Evolutionary conservation across 2,113 vertebrate genomes (phyloP), one percentile per base, ranked within the genome.

Genomic region (Astatotilapia flaviijosephi): DNA sequence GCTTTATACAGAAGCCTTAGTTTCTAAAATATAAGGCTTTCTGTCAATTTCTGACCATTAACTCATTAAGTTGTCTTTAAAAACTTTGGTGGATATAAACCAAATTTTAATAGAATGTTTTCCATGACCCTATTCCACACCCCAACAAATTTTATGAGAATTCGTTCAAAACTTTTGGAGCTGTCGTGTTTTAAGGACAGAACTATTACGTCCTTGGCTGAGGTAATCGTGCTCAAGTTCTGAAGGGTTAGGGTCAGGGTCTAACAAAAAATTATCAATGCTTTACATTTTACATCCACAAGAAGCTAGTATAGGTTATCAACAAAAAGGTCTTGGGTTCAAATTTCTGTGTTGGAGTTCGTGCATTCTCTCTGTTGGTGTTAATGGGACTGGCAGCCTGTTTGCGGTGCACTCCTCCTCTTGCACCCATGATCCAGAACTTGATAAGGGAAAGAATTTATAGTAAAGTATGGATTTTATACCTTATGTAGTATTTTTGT

Each of bases 201-300:
- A 40, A 68, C 19, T 40, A 68, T 68, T 21, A 68, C 1, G 2
- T 40, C n/a, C 6, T 68, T 68, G 35, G 0, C n/a, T 37, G 35
- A 68, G 33, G 62, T 68, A 75, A 47, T 1, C 0, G 3, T 75
- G 2, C 9, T 75, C 23, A 0, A 47, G 65, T 42, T 42, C n/a
- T 70, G 62, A 42, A 8, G 35, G n/a, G 12, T 23, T 21, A 40
- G n/a, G 28, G 9, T 33, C 2, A 33, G 28, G 56, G 28, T 13
- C n/a, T 40, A 35, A 68, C 19, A 68, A 40, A 2, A 68, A 42
- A 42, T 2, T 0, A 70, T 15, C 40, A 42, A 0, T 45, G 0
- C 65, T 26, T 73, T 26, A 17, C 21, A 45, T 45, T 73, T 15
- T 73, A 73, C 21, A 42, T 73, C 9, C 35, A 26, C 5, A 73